phyloP scores from a whole-genome alignment of 1,140 invertebrate genomes.

The Drosophila nasuta region DNA sequence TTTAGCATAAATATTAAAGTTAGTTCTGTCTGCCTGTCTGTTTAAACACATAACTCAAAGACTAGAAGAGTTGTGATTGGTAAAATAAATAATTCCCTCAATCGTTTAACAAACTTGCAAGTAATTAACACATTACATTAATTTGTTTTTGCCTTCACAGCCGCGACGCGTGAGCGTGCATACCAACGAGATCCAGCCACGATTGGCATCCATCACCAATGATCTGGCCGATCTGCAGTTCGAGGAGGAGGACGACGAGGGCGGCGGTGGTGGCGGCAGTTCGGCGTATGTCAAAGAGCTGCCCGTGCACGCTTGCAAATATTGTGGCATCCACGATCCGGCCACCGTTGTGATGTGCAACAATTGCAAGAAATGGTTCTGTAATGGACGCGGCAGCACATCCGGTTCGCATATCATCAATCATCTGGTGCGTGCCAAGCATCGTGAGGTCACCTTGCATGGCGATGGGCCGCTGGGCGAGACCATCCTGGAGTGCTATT shows the following conservation, averaged over 20 bases:
- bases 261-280: slow-evolving; percentile 63
- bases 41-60: too few species aligned
- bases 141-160: neutral
- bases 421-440: slow-evolving; percentile 98
- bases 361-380: slow-evolving; percentile 99
- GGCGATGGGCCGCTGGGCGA: slow-evolving; percentile 98
- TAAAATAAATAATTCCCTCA: too few species aligned
- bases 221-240: slow-evolving; percentile 93
- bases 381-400: slow-evolving; percentile 99
- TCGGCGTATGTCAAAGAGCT: slow-evolving; percentile 88
- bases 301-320: slow-evolving; percentile 98
- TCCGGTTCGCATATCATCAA: slow-evolving; percentile 99
- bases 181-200: slow-evolving; percentile 87
- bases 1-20: too few species aligned
- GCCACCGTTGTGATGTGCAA: slow-evolving; percentile 99
- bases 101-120: too few species aligned
- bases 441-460: slow-evolving; percentile 99
- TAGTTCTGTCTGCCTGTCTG: too few species aligned
- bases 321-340: slow-evolving; percentile 99
- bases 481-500: slow-evolving; percentile 99
- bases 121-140: too few species aligned
- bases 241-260: slow-evolving; percentile 95
- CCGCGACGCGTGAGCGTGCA: slow-evolving; percentile 87
- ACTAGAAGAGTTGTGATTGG: too few species aligned
- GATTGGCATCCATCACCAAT: slow-evolving; percentile 90